A percentile compares a stretch with the other conserved stretches of the same genome.
Evolutionary conservation across 2,113 vertebrate species (phyloP).

Genomic region (Leptocoma aspasia): DNA sequence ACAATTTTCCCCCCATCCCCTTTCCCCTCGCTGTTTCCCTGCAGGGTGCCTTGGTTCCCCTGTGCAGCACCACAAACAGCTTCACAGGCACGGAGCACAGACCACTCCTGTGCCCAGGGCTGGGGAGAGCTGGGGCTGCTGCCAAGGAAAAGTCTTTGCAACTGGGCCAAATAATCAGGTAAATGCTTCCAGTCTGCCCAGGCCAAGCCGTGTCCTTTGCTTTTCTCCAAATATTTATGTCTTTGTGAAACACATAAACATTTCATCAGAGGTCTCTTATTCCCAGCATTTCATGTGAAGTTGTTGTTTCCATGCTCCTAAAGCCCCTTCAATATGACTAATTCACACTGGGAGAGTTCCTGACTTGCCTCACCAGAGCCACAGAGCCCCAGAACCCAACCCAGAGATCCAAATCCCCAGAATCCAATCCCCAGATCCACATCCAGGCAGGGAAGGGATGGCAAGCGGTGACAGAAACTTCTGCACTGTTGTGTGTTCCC

Average conservation of each 20-base stretch:
- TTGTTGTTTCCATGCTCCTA: neutral
- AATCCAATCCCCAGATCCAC: neutral
- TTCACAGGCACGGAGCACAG: neutral
- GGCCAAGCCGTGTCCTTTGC: neutral
- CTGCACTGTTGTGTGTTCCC: neutral
- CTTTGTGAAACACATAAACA: neutral
- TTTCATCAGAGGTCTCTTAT: neutral
- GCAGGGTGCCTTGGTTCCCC: neutral
- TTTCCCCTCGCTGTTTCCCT: neutral
- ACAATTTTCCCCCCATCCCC: neutral
- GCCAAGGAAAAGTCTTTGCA: neutral
- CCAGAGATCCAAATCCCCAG: neutral
- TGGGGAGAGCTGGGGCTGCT: neutral
- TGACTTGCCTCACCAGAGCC: neutral
- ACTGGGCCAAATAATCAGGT: neutral
- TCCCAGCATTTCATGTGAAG: neutral
- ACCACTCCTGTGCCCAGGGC: neutral
- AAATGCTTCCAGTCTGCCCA: neutral
- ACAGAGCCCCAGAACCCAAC: rapidly evolving
- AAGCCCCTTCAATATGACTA: neutral
- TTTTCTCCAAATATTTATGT: neutral
- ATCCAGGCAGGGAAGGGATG: neutral
- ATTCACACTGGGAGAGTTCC: neutral
- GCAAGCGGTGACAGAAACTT: neutral
- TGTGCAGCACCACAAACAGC: neutral